Evolutionary conservation across 2,888 invertebrate genomes (phyloP), one percentile per base, ranked within the genome.

Genomic region (Brachycybe producta): DNA sequence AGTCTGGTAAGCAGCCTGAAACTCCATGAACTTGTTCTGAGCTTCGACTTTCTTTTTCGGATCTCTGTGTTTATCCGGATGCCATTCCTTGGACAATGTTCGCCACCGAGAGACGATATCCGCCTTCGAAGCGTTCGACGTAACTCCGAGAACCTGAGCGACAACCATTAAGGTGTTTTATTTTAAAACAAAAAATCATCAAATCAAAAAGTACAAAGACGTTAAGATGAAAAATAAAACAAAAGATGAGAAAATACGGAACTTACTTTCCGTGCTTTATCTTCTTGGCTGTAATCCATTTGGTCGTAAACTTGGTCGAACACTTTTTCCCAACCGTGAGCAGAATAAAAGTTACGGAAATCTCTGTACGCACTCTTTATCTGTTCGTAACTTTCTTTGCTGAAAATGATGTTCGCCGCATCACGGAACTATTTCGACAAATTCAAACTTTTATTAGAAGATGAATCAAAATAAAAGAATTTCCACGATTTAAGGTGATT

Each of bases 11-110:
- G 94, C 90, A 63, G 86, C 82, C 61, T 91, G 90, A 54, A 92
- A 85, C 61, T 91, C 87, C 75, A 92, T 85, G 65, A 94, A 94
- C 47, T 75, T 79, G 57, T 85, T 82, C 62, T 91, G 85, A 0
- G 88, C 90, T 2, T 69, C 73, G 2, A 72, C 68, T 36, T 84
- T 77, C 51, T 76, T 74, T 2, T 74, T 75, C 0, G 73, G 71
- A 55, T 86, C 83, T 62, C 84, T 84, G 4, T 83, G 82, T 65
- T 87, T 88, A 63, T 95, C 94, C 0, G 94, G 94, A 67, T 95
- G 94, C 69, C 82, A 79, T 62, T 86, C 82, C 28, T 83, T 77
- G 0, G 88, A 87, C 1, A 94, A 69, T 26, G 76, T 75, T 27
- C 88, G 73, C 80, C 90, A 94, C 13, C 74, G 77, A 0, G 80